A percentile compares a stretch with the other conserved stretches of the same genome.
These are phyloP conservation scores for Leptopilina drosophilae DNA, from an alignment of 2,888 invertebrate genomes.

Conservation along the genomic window DNA sequence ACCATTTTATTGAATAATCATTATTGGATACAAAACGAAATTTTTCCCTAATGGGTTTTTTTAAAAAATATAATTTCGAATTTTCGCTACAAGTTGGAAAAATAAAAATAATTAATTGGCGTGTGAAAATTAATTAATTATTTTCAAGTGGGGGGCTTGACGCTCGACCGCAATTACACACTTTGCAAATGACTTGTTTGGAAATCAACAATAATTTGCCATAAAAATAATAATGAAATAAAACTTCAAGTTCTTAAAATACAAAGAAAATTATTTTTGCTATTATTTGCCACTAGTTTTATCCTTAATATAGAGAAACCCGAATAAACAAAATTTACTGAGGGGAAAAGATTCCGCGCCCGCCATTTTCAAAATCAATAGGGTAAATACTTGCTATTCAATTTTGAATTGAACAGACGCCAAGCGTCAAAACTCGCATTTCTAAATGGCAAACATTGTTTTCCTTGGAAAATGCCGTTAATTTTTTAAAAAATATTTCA, in stretches of 20 bases:
- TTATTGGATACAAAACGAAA: too few species aligned
- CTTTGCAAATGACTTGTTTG: background rate
- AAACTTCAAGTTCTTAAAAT: background rate
- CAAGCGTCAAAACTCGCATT: constrained; percentile 19
- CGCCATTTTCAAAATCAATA: constrained; percentile 74
- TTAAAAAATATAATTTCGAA: too few species aligned
- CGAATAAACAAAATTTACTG: constrained; percentile 40
- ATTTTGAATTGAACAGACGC: constrained; percentile 25
- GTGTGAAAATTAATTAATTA: background rate
- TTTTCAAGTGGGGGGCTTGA: background rate
- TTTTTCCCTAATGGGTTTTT: too few species aligned
- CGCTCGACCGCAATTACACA: background rate
- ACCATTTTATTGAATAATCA: too few species aligned
- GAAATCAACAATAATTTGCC: background rate
- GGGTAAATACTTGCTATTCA: constrained; percentile 56
- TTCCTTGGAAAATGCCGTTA: background rate
- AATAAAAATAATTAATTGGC: too few species aligned
- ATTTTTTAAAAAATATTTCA: background rate
- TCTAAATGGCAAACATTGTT: background rate
- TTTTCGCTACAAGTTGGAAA: too few species aligned
- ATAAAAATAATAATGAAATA: background rate
- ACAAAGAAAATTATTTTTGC: background rate
- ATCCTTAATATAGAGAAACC: background rate
- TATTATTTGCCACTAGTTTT: background rate
- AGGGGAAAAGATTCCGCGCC: constrained; percentile 66